Base-by-base conservation (phyloP, 1,140 invertebrate genomes). In the Eciton burchellii region DNA sequence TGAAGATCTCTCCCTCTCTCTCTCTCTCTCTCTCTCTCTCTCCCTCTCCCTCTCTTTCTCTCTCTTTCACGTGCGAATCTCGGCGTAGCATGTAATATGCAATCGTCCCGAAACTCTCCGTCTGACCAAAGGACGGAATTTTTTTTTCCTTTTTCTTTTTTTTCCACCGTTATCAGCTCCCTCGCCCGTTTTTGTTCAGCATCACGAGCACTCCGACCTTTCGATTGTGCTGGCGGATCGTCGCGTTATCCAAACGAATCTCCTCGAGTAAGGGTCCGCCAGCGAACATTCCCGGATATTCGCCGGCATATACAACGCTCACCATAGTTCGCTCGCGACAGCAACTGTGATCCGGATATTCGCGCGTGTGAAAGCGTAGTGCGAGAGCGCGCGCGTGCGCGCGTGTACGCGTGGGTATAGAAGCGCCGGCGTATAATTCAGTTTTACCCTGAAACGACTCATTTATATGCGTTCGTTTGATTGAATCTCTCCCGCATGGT, bases 381-480 rank as follows among this genome's bases (percentile, higher is more conserved):
- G 70, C 47, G 35, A 35, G 35, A 35, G 35, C 12, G 35, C 65
- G 62, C 19, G 49, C 9, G 43, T 56, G 43, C n/a, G 14, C 9
- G 63, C 70, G 66, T 70, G 82, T 70, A 76, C 82, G 49, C 83
- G 59, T 82, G 62, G 85, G 83, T 90, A 77, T 86, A 89, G 87
- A 89, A 88, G 73, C 83, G 81, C 65, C 74, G 81, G 79, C 87
- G 87, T 92, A 91, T 91, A 91, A 91, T 91, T 91, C 89, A 91
- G 90, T 91, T 91, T 92, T 90, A 88, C 88, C 85, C 91, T 90
- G 90, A 91, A 92, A 92, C 91, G 91, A 92, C 91, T 92, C 91
- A 92, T 92, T 92, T 91, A 92, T 91, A 92, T 92, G 91, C 91
- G 91, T 92, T 91, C 91, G 91, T 91, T 92, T 91, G 91, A 92